A percentile compares a stretch with the other conserved stretches of the same genome.
Conservation (phyloP, 2,888 invertebrate species). For the Synergus itoensis region DNA sequence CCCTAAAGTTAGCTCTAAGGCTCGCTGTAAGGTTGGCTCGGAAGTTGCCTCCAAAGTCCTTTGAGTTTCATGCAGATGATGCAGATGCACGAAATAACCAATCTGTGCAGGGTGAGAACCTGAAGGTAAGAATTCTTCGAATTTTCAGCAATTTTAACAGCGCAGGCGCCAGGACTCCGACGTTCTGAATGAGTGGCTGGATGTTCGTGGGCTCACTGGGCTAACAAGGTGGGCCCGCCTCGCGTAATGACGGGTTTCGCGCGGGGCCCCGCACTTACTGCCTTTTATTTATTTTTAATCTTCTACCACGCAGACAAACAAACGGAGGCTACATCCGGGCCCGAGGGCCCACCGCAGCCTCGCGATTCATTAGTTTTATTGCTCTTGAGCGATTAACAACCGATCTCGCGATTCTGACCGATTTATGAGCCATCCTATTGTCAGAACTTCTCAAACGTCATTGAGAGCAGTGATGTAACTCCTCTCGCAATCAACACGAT, state of each 20-base stretch:
- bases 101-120: slow-evolving; percentile 60
- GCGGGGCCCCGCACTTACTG: slow-evolving; percentile 77
- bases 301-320: slow-evolving; percentile 62
- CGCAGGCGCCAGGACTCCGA: slow-evolving; percentile 73
- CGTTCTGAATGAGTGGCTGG: slow-evolving; percentile 72
- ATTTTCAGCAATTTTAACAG: slow-evolving; percentile 77
- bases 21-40: no score
- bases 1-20: neutral
- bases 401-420: slow-evolving; percentile 53
- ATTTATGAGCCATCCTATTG: slow-evolving; percentile 39
- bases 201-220: slow-evolving; percentile 70
- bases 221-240: slow-evolving; percentile 78
- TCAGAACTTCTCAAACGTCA: slow-evolving; percentile 22
- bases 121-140: slow-evolving; percentile 72
- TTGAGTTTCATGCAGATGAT: neutral
- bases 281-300: slow-evolving; percentile 77
- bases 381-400: slow-evolving; percentile 59
- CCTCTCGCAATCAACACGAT: slow-evolving; percentile 7
- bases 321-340: slow-evolving; percentile 73
- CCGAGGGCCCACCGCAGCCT: slow-evolving; percentile 63
- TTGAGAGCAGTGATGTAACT: neutral
- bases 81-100: slow-evolving; percentile 60
- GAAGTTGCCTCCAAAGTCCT: neutral
- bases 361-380: slow-evolving; percentile 71
- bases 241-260: slow-evolving; percentile 77